Conservation (phyloP, 2,888 invertebrate genomes). For the Latheticus oryzae region DNA sequence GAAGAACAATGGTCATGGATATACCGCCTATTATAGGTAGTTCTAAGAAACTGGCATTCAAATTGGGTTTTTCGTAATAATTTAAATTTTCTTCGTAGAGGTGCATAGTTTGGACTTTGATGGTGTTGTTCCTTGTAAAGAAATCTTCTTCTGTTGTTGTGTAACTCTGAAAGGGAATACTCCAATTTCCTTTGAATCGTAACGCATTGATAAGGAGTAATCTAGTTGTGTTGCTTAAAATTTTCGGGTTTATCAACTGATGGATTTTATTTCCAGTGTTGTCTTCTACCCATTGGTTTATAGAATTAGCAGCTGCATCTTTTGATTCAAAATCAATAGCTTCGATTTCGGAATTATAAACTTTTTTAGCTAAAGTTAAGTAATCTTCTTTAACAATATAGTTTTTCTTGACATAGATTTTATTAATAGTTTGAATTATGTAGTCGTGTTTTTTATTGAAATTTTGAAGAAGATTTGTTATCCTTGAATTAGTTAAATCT, state of each 20-base stretch:
- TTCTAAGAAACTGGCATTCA: constrained; percentile 56
- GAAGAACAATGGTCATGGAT: constrained; percentile 52
- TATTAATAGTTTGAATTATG: constrained; percentile 61
- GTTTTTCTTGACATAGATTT: constrained; percentile 72
- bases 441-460: constrained; percentile 46
- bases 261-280: constrained; percentile 60
- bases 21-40: constrained; percentile 52
- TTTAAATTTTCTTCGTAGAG: constrained; percentile 39
- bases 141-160: background rate
- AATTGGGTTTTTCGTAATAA: constrained; percentile 53
- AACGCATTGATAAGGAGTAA: constrained; percentile 25
- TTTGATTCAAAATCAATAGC: constrained; percentile 53
- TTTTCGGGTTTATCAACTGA: constrained; percentile 50
- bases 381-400: constrained; percentile 69
- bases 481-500: constrained; percentile 7
- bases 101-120: constrained; percentile 2
- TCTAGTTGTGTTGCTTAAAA: constrained; percentile 6
- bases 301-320: constrained; percentile 49
- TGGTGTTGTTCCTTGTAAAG: background rate
- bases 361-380: constrained; percentile 69
- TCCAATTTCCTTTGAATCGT: constrained; percentile 13
- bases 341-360: constrained; percentile 73
- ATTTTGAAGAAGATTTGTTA: constrained; percentile 42
- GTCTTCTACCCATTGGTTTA: constrained; percentile 61
- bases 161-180: background rate